These are phyloP conservation scores for Aythya fuligula DNA, from an alignment of 2,797 vertebrate genomes.

Conservation along the genomic window DNA sequence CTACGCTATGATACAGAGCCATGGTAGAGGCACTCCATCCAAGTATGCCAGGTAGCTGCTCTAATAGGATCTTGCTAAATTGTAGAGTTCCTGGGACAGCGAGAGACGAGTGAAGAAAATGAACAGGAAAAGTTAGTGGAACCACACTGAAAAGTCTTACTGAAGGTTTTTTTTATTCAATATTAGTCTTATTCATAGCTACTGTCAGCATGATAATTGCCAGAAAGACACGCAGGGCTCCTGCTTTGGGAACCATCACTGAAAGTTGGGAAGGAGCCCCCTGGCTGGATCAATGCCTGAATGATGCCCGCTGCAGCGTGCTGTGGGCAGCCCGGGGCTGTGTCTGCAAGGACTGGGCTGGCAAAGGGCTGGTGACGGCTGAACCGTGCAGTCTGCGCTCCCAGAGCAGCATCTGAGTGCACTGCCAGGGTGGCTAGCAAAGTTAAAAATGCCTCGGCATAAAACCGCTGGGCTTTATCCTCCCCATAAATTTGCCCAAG, in stretches of 20 bases:
- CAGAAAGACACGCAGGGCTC: background rate
- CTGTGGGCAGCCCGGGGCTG: background rate
- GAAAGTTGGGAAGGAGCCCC: background rate
- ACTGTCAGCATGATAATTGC: background rate
- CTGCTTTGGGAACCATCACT: background rate
- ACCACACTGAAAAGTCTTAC: background rate
- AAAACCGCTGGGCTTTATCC: constrained; percentile 59
- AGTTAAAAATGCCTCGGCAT: background rate
- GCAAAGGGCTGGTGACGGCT: background rate
- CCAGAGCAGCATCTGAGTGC: background rate
- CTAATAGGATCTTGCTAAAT: background rate
- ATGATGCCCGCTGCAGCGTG: background rate
- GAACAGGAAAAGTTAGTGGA: background rate
- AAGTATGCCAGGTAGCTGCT: background rate
- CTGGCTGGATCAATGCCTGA: background rate
- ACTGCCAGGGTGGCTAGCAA: constrained; percentile 32
- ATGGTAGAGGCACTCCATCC: fast-evolving
- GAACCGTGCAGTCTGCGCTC: background rate
- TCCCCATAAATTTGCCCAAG: constrained; percentile 66
- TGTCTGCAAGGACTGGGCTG: background rate
- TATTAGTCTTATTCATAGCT: background rate
- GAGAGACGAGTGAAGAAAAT: background rate
- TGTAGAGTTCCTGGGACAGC: background rate
- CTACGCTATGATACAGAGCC: too few relatives aligned
- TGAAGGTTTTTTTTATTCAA: background rate